phyloP scores from a whole-genome alignment of 2,888 invertebrate species.

The Margaritifera margaritifera region DNA sequence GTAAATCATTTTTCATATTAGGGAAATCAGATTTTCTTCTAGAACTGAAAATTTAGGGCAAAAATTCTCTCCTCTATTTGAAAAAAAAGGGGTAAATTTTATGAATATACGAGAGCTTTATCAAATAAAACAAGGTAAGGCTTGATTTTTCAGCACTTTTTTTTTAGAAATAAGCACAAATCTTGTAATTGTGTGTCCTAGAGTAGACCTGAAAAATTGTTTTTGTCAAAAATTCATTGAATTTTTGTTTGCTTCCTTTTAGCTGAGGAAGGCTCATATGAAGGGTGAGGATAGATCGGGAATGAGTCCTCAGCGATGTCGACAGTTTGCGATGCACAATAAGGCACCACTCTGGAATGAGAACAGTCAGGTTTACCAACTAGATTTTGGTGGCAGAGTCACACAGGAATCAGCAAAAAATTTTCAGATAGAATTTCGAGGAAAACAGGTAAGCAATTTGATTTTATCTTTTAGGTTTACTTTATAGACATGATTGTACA shows the following conservation, averaged over 20 bases:
- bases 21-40: no score
- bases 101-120: no score
- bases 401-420: constrained; percentile 99
- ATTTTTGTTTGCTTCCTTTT: constrained; percentile 15
- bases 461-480: no score
- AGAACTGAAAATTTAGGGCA: no score
- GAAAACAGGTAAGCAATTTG: constrained; percentile 84
- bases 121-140: no score
- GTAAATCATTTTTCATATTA: no score
- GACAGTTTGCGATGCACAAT: constrained; percentile 95
- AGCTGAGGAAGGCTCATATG: constrained; percentile 39
- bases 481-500: no score
- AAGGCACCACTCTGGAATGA: constrained; percentile 99
- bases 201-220: not conserved
- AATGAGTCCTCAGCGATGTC: constrained; percentile 11
- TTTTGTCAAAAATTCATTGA: not conserved
- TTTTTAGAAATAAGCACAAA: no score
- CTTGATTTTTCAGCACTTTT: no score
- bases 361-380: constrained; percentile 97
- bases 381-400: constrained; percentile 98
- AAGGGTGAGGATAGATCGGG: constrained; percentile 29
- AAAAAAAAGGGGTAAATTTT: no score
- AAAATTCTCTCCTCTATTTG: no score
- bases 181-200: no score
- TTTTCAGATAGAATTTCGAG: constrained; percentile 97